phyloP scores from a whole-genome alignment of 2,888 invertebrate species.

The Scaptomyza flava region DNA sequence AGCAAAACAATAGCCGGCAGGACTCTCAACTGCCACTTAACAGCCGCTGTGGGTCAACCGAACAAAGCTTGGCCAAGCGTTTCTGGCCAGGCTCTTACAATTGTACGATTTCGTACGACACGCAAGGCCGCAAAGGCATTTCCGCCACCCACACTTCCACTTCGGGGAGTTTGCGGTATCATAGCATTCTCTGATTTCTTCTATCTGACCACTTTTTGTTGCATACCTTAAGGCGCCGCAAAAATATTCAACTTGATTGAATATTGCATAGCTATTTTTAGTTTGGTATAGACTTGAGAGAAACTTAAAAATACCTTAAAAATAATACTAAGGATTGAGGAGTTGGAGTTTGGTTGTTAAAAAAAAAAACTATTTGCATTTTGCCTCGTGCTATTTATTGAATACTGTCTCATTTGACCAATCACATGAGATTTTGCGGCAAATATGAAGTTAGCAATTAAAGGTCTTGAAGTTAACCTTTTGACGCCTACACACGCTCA shows the following conservation, averaged over 20 bases:
- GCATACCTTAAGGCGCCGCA: constrained; percentile 30
- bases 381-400: not conserved
- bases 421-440: constrained; percentile 5
- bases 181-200: constrained; percentile 30
- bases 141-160: not conserved
- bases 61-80: constrained; percentile 69
- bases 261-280: constrained; percentile 24
- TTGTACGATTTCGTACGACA: constrained; percentile 31
- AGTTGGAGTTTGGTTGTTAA: too few relatives aligned
- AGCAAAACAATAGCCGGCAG: constrained; percentile 41
- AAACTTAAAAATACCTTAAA: too few relatives aligned
- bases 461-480: not conserved
- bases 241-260: not conserved
- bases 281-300: not conserved
- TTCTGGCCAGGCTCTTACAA: constrained; percentile 19
- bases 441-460: constrained; percentile 43
- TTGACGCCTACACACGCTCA: constrained; percentile 1
- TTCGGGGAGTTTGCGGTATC: constrained; percentile 4
- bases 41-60: constrained; percentile 67
- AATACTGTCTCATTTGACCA: not conserved
- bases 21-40: constrained; percentile 37
- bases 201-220: constrained; percentile 6
- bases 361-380: too few relatives aligned
- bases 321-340: too few relatives aligned
- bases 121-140: constrained; percentile 44